phyloP scores from a whole-genome alignment of 2,113 vertebrate species.

The Serilophus lunatus region DNA sequence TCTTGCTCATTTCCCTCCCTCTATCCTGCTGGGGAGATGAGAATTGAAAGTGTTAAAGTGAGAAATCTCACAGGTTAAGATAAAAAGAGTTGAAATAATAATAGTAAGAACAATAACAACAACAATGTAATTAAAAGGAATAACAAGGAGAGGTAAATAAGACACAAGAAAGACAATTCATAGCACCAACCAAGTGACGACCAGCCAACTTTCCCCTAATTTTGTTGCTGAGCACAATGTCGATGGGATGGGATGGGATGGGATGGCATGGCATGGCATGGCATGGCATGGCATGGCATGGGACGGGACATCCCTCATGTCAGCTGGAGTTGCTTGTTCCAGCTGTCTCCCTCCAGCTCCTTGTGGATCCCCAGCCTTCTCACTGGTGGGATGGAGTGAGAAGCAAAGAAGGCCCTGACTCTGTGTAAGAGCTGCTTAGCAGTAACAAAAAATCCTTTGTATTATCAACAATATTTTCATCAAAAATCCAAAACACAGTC shows the following conservation, averaged over 20 bases:
- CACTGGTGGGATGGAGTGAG: neutral
- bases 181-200: neutral
- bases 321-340: neutral
- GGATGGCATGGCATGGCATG: too few relatives aligned
- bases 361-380: neutral
- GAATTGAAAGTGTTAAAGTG: neutral
- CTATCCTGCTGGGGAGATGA: neutral
- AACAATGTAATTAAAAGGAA: neutral
- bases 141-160: neutral
- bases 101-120: neutral
- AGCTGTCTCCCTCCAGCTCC: neutral
- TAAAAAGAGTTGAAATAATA: neutral
- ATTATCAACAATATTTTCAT: neutral
- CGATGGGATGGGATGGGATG: neutral
- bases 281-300: too few relatives aligned
- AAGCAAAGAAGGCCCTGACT: neutral
- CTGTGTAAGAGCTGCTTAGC: neutral
- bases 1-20: neutral
- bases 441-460: neutral
- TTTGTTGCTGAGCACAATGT: neutral
- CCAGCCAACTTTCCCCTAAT: neutral
- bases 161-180: neutral
- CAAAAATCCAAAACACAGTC: neutral
- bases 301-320: neutral
- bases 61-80: neutral